These are phyloP conservation scores for Erynnis tages DNA, from an alignment of 2,888 invertebrate species.

Conservation along the genomic window DNA sequence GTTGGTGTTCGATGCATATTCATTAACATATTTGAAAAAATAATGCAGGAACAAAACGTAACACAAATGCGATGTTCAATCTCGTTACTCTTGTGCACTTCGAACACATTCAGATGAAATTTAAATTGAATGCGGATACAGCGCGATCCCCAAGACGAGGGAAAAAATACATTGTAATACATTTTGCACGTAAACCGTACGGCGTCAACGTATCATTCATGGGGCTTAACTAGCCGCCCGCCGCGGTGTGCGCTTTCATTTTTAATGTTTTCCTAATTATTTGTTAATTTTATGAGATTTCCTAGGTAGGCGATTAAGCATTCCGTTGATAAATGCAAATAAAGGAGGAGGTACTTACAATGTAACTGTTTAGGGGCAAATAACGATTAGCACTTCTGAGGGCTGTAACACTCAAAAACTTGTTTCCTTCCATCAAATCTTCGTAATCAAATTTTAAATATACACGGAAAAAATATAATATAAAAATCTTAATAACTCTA, in stretches of 20 bases:
- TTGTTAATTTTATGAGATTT: not conserved
- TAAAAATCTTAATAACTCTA: no score
- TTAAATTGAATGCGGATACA: conserved; percentile 22
- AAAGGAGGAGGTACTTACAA: no score
- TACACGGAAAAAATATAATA: no score
- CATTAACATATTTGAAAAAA: conserved; percentile 27
- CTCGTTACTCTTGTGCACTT: conserved; percentile 33
- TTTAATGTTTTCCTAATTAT: not conserved
- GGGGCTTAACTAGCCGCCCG: not conserved
- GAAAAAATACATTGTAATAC: conserved; percentile 27
- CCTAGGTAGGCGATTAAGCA: no score
- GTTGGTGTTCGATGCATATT: conserved; percentile 23
- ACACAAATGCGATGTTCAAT: conserved; percentile 27
- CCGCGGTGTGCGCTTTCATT: not conserved
- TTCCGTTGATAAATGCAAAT: no score
- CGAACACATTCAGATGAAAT: conserved; percentile 50
- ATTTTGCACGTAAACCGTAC: conserved; percentile 19
- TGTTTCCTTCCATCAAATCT: no score
- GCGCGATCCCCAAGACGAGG: conserved; percentile 21
- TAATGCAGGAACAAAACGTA: conserved; percentile 25
- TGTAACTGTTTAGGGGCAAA: no score
- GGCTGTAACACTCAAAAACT: no score
- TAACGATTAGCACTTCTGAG: no score
- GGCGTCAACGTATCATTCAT: conserved; percentile 13
- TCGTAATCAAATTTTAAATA: no score